These are phyloP conservation scores for Phorcus lineatus DNA, from an alignment of 2,888 invertebrate species.

Conservation along the genomic window DNA sequence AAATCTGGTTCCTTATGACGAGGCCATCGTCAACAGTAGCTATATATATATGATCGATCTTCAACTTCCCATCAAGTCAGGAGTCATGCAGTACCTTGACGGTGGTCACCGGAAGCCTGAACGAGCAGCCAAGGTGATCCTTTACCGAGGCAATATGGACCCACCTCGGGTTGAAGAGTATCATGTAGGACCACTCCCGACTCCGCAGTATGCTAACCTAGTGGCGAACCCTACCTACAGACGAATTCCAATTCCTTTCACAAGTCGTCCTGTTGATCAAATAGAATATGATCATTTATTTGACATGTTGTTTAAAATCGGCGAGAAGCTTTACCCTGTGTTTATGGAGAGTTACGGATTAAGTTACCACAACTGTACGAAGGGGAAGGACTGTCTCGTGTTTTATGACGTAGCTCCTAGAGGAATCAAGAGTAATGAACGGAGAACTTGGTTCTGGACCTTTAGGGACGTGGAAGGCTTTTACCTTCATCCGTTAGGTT, in stretches of 20 bases:
- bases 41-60: conserved; percentile 66
- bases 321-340: conserved; percentile 49
- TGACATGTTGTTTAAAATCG: conserved; percentile 44
- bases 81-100: conserved; percentile 55
- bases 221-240: conserved; percentile 60
- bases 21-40: conserved; percentile 55
- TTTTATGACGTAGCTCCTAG: conserved; percentile 62
- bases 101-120: conserved; percentile 53
- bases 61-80: conserved; percentile 58
- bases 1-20: conserved; percentile 48
- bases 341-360: conserved; percentile 59
- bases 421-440: conserved; percentile 53
- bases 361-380: conserved; percentile 62
- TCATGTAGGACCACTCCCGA: conserved; percentile 63
- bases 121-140: conserved; percentile 60
- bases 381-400: conserved; percentile 52
- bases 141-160: conserved; percentile 61
- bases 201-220: conserved; percentile 50
- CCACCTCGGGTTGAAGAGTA: conserved; percentile 66
- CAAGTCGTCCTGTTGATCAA: conserved; percentile 55
- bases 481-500: conserved; percentile 63
- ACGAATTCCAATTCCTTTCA: conserved; percentile 57
- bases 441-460: conserved; percentile 63
- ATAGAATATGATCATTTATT: conserved; percentile 56
- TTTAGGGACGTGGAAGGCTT: conserved; percentile 64